Conservation (phyloP, 1,140 invertebrate species). For the Carcinoscorpius rotundicauda region DNA sequence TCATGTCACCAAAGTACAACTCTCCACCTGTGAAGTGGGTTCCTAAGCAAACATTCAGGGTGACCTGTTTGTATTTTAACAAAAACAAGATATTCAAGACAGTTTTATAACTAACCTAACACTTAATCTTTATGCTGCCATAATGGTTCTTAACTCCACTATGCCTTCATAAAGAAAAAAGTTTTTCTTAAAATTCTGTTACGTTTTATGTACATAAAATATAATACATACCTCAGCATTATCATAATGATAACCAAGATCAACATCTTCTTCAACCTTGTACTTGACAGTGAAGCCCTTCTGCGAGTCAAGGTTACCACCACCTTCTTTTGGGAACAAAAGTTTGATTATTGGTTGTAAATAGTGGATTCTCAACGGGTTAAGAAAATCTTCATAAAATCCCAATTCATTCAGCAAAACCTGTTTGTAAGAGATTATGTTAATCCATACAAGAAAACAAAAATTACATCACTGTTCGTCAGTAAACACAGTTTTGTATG, state of each 20-base stretch:
- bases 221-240: slow-evolving; percentile 33
- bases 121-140: too few species aligned
- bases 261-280: slow-evolving; percentile 30
- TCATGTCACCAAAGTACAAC: slow-evolving; percentile 35
- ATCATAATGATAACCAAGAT: slow-evolving; percentile 37
- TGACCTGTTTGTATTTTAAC: slow-evolving; percentile 24
- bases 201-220: background rate
- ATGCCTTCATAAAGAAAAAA: too few species aligned
- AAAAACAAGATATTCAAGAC: too few species aligned
- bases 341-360: slow-evolving; percentile 29
- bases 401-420: slow-evolving; percentile 36
- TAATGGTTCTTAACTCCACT: too few species aligned
- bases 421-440: slow-evolving; percentile 23
- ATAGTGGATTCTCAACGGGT: slow-evolving; percentile 30
- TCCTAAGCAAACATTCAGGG: slow-evolving; percentile 35
- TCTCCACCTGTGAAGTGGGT: slow-evolving; percentile 30
- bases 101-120: too few species aligned
- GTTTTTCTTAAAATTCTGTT: too few species aligned
- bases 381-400: slow-evolving; percentile 34
- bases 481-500: background rate
- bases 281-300: slow-evolving; percentile 38
- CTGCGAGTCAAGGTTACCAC: slow-evolving; percentile 34
- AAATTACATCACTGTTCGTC: background rate
- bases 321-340: slow-evolving; percentile 32
- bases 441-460: background rate